These are phyloP conservation scores for Melanerpes aurifrons DNA, from an alignment of 2,113 vertebrate species.

Conservation along the genomic window DNA sequence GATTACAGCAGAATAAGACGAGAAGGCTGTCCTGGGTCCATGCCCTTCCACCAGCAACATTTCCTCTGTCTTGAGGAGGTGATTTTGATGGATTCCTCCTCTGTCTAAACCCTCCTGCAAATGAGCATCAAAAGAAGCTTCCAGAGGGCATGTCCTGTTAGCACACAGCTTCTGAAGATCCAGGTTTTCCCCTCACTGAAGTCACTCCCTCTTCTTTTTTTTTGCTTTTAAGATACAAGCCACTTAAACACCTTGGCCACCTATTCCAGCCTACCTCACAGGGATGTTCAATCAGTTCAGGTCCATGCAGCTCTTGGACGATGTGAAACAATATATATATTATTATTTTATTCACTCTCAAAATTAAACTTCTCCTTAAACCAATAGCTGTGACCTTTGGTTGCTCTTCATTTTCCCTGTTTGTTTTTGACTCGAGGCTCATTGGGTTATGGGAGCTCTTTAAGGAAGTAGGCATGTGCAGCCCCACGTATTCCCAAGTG, in stretches of 20 bases:
- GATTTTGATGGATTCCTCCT: conserved; percentile 46
- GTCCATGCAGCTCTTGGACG: conserved; percentile 22
- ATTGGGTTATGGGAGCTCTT: neutral
- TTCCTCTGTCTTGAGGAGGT: conserved; percentile 22
- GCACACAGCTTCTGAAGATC: conserved; percentile 28
- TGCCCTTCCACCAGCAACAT: conserved; percentile 24
- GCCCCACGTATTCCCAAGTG: neutral
- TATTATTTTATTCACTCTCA: conserved; percentile 38
- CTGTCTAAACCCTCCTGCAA: conserved; percentile 18
- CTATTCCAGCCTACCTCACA: conserved; percentile 60
- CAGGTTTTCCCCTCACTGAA: neutral
- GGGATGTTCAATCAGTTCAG: conserved; percentile 9
- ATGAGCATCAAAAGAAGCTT: conserved; percentile 43
- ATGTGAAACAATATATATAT: conserved; percentile 9
- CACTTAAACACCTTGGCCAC: conserved; percentile 1
- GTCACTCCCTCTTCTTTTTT: conserved; percentile 49
- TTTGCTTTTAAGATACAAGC: conserved; percentile 28
- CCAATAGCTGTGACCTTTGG: neutral
- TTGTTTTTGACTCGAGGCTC: neutral
- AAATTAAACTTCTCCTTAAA: conserved; percentile 49
- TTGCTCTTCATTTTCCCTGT: neutral
- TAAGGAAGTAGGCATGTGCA: neutral
- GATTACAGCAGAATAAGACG: neutral
- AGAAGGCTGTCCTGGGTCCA: neutral
- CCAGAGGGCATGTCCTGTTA: conserved; percentile 4